Percentiles rank a stretch among this genome's conserved stretches.
Conservation (phyloP, 1,140 invertebrate species). For the Gyrodactylus bullatarudis region DNA sequence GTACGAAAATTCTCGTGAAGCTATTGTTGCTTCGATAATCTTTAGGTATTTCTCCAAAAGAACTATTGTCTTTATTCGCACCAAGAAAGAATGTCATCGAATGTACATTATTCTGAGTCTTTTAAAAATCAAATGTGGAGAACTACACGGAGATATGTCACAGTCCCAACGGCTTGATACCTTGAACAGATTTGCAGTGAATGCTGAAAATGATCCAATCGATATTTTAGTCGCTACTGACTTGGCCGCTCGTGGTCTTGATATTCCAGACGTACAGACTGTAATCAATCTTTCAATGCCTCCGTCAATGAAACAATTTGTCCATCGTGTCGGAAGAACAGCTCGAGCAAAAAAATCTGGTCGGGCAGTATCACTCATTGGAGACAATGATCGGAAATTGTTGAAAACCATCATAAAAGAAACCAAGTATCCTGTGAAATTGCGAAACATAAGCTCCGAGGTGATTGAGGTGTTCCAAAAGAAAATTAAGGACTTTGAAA, state of each 20-base stretch:
- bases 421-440: conserved; percentile 14
- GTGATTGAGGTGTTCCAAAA: conserved; percentile 25
- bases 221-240: conserved; percentile 62
- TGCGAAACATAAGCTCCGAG: background rate
- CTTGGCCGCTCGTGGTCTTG: conserved; percentile 72
- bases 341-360: conserved; percentile 54
- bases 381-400: conserved; percentile 51
- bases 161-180: conserved; percentile 51
- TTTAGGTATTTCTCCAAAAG: conserved; percentile 64
- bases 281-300: conserved; percentile 93
- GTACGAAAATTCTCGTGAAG: conserved; percentile 53
- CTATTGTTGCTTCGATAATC: conserved; percentile 52
- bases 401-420: conserved; percentile 63
- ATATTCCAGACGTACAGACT: conserved; percentile 65
- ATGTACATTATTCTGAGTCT: conserved; percentile 58
- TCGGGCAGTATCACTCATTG: conserved; percentile 59
- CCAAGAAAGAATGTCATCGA: conserved; percentile 62
- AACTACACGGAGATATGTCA: conserved; percentile 69
- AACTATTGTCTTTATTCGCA: conserved; percentile 71
- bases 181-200: conserved; percentile 34
- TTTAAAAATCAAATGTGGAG: conserved; percentile 45
- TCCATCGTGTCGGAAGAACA: conserved; percentile 76
- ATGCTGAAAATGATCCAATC: background rate
- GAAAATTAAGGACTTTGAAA: conserved; percentile 32
- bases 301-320: conserved; percentile 47